A percentile compares a stretch with the other conserved stretches of the same genome.
phyloP scores from a whole-genome alignment of 2,797 vertebrate species.

The Malacoraja senta region DNA sequence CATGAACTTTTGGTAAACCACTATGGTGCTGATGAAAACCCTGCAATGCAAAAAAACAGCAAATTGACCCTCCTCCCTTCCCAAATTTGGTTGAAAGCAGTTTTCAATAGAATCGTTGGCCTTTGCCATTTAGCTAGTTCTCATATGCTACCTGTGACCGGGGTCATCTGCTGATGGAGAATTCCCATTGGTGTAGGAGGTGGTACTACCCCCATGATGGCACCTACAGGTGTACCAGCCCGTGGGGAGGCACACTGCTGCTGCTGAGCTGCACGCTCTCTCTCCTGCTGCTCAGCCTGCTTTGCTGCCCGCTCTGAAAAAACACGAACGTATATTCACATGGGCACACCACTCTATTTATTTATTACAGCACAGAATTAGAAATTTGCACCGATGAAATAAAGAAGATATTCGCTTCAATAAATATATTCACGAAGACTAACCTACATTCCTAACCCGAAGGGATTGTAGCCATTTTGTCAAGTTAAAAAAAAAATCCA shows the following conservation, averaged over 20 bases:
- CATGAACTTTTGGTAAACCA: conserved; percentile 29
- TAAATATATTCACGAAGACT: conserved; percentile 26
- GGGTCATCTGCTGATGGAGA: conserved; percentile 94
- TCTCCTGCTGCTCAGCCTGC: conserved; percentile 98
- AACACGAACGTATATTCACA: conserved; percentile 48
- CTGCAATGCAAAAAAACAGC: conserved; percentile 15
- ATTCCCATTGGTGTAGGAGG: conserved; percentile 94
- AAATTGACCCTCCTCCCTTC: conserved; percentile 16
- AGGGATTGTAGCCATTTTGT: background rate
- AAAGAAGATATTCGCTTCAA: conserved; percentile 3
- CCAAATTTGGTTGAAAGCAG: conserved; percentile 25
- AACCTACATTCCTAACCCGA: conserved; percentile 22
- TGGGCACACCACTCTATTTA: conserved; percentile 32
- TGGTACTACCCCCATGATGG: conserved; percentile 92
- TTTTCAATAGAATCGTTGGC: background rate
- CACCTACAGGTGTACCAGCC: conserved; percentile 95
- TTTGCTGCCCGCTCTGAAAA: conserved; percentile 96
- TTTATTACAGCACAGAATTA: conserved; percentile 34
- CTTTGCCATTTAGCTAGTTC: conserved; percentile 48
- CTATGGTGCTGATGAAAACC: conserved; percentile 23
- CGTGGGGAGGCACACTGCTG: conserved; percentile 84
- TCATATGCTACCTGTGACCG: conserved; percentile 90
- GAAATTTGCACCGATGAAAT: conserved; percentile 23
- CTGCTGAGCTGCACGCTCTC: conserved; percentile 81
- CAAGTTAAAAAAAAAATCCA: background rate